Conservation (phyloP, 2,888 invertebrate species). For the Helleia helle region DNA sequence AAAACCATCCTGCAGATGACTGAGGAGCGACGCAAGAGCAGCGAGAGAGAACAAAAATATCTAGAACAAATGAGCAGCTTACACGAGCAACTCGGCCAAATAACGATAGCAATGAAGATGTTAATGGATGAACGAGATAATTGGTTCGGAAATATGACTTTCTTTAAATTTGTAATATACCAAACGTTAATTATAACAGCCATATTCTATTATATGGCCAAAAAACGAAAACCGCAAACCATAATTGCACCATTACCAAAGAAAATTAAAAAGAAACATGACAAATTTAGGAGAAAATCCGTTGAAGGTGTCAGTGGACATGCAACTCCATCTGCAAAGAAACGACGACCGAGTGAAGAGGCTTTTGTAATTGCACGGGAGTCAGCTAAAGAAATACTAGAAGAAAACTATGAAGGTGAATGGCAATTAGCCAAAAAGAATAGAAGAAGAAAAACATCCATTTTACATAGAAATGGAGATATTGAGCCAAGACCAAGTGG, state of each 20-base stretch:
- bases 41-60: constrained; percentile 84
- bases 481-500: constrained; percentile 34
- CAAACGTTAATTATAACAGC: constrained; percentile 63
- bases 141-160: constrained; percentile 75
- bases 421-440: constrained; percentile 64
- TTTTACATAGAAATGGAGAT: constrained; percentile 51
- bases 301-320: constrained; percentile 77
- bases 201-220: constrained; percentile 66
- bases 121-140: constrained; percentile 77
- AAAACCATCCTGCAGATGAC: constrained; percentile 82
- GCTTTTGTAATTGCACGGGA: constrained; percentile 76
- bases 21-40: constrained; percentile 80
- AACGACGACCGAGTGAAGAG: constrained; percentile 84
- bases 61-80: constrained; percentile 83
- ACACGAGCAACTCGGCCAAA: constrained; percentile 76
- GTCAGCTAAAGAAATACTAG: constrained; percentile 72
- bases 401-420: constrained; percentile 58
- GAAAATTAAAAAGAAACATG: constrained; percentile 48
- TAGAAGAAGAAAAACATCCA: constrained; percentile 61
- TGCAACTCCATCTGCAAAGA: constrained; percentile 67
- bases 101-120: constrained; percentile 75
- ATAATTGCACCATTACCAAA: constrained; percentile 40
- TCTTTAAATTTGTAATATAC: constrained; percentile 67
- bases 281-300: constrained; percentile 74
- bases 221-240: constrained; percentile 46